phyloP scores from a whole-genome alignment of 2,888 invertebrate species.

The Leucoma salicis region DNA sequence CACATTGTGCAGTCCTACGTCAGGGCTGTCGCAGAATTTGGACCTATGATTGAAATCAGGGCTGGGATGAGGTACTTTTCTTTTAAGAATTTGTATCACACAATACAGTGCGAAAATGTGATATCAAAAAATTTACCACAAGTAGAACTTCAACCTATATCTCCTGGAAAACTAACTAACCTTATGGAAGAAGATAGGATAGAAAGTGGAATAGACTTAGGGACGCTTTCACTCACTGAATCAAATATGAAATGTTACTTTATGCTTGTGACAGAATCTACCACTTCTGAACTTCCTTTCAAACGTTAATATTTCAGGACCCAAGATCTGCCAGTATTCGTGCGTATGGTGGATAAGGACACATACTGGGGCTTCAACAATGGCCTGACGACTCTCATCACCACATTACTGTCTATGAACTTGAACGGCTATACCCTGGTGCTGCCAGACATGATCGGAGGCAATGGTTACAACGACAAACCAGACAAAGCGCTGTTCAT shows the following conservation, averaged over 20 bases:
- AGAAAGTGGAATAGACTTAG: no score
- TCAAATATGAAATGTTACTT: no score
- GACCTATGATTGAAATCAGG: conserved; percentile 86
- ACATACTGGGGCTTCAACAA: conserved; percentile 86
- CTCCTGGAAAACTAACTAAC: no score
- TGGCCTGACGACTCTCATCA: conserved; percentile 87
- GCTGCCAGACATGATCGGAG: conserved; percentile 90
- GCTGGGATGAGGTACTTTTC: conserved; percentile 83
- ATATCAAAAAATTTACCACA: no score
- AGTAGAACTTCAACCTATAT: no score
- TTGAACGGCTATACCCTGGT: conserved; percentile 86
- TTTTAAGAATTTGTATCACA: no score
- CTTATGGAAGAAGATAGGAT: no score
- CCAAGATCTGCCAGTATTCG: conserved; percentile 86
- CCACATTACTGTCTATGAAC: conserved; percentile 85
- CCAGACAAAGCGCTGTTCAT: conserved; percentile 85
- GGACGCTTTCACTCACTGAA: no score
- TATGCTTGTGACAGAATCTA: no score
- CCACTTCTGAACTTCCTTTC: no score
- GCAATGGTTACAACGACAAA: conserved; percentile 83
- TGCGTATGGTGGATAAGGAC: conserved; percentile 91
- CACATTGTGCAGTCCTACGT: conserved; percentile 81
- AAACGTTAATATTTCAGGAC: conserved; percentile 73
- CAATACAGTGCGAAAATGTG: no score
- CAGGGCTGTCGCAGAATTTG: conserved; percentile 80